A percentile compares a stretch with the other conserved stretches of the same genome.
Evolutionary conservation across 2,797 vertebrate species (phyloP).

Genomic region (Neoniphon sammara): DNA sequence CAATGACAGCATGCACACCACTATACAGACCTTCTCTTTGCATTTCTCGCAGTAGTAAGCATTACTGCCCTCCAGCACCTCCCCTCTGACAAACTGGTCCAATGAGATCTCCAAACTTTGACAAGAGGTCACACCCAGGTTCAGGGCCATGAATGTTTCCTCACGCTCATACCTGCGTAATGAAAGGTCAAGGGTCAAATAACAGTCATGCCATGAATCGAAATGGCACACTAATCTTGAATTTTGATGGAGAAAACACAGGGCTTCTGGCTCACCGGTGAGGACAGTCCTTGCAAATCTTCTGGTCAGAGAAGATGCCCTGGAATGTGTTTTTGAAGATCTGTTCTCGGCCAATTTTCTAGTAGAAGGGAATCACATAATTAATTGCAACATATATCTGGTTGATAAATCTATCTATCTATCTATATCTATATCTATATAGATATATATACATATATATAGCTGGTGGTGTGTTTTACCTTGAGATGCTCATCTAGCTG

Average conservation of each 20-base stretch:
- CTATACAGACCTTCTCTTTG: conserved; percentile 94
- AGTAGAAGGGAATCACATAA: conserved; percentile 6
- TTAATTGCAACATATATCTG: background rate
- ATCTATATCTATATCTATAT: no score
- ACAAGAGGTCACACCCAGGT: conserved; percentile 97
- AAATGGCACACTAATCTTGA: background rate
- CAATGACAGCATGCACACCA: background rate
- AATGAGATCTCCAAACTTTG: conserved; percentile 98
- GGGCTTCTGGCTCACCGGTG: conserved; percentile 86
- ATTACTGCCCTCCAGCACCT: conserved; percentile 98
- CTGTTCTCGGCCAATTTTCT: conserved; percentile 99
- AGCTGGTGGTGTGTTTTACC: conserved; percentile 84
- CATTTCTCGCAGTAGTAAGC: conserved; percentile 99
- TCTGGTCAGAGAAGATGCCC: conserved; percentile 99
- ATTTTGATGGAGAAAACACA: no score
- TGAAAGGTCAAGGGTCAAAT: background rate
- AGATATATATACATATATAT: no score
- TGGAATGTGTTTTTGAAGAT: conserved; percentile 99
- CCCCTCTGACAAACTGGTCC: conserved; percentile 98
- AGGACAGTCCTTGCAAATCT: conserved; percentile 99
- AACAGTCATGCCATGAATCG: background rate
- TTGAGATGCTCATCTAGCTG: conserved; percentile 99
- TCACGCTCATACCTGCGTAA: conserved; percentile 92
- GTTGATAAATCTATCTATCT: conserved; percentile 33
- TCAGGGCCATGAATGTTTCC: conserved; percentile 98